A percentile compares a stretch with the other conserved stretches of the same genome.
These are phyloP conservation scores for Salpingus planirostris DNA, from an alignment of 2,888 invertebrate species.

Conservation along the genomic window DNA sequence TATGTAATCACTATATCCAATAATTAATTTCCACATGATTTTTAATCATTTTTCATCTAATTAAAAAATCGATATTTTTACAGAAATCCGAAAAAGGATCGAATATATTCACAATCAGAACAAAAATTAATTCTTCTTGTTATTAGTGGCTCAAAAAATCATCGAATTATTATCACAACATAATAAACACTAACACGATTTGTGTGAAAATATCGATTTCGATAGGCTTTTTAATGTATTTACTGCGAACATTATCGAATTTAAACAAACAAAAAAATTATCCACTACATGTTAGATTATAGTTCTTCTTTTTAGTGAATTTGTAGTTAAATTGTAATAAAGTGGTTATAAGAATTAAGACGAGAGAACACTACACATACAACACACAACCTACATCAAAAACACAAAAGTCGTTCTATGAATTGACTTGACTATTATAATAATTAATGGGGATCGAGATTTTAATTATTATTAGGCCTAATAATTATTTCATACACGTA, in stretches of 20 bases:
- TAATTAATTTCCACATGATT: slow-evolving; percentile 24
- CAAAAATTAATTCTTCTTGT: too few species aligned
- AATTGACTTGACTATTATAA: slow-evolving; percentile 33
- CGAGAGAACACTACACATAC: too few species aligned
- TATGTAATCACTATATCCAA: slow-evolving; percentile 30
- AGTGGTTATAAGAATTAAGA: too few species aligned
- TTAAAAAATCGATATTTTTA: slow-evolving; percentile 23
- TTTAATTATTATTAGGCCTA: slow-evolving; percentile 18
- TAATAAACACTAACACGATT: background rate
- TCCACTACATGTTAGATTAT: slow-evolving; percentile 39
- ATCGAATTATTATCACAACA: background rate
- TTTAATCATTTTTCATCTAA: slow-evolving; percentile 21
- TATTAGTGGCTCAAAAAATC: slow-evolving; percentile 13
- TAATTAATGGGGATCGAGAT: too few species aligned
- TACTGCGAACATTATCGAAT: slow-evolving; percentile 38
- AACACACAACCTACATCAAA: too few species aligned
- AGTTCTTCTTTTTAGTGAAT: slow-evolving; percentile 36
- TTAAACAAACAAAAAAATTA: slow-evolving; percentile 35
- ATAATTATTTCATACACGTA: slow-evolving; percentile 2
- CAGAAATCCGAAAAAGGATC: slow-evolving; percentile 8
- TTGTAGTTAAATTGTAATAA: slow-evolving; percentile 31
- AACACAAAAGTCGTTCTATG: slow-evolving; percentile 36
- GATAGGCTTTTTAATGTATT: slow-evolving; percentile 31
- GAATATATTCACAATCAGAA: too few species aligned
- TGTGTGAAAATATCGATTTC: slow-evolving; percentile 17